Evolutionary conservation across 2,888 invertebrate genomes (phyloP).

Genomic region (Drosophila pseudotakahashii): DNA sequence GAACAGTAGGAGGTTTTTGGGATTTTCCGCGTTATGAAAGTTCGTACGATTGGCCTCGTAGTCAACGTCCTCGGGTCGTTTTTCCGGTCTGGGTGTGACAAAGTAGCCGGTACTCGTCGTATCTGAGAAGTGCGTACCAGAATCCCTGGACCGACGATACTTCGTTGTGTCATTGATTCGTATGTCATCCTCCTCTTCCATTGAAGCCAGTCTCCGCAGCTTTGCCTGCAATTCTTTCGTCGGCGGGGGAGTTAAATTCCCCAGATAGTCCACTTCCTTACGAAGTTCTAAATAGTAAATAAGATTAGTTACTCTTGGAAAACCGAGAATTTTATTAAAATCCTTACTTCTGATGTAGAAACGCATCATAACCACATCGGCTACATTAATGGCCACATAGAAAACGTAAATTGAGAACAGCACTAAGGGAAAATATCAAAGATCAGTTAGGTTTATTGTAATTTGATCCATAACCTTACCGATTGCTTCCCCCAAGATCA

Average conservation of each 20-base stretch:
- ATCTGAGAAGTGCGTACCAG: background rate
- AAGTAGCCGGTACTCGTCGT: background rate
- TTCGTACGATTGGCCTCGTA: conserved; percentile 13
- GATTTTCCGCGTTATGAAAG: conserved; percentile 45
- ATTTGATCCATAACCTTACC: conserved; percentile 9
- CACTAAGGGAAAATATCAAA: conserved; percentile 3
- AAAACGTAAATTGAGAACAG: conserved; percentile 23
- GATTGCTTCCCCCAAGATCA: conserved; percentile 2
- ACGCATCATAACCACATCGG: conserved; percentile 37
- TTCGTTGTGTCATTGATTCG: conserved; percentile 16
- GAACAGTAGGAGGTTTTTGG: conserved; percentile 44
- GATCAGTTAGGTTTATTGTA: background rate
- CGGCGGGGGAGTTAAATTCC: background rate
- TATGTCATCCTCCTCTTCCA: conserved; percentile 38
- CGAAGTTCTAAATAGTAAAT: conserved; percentile 26
- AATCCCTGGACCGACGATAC: background rate
- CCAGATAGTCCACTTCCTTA: conserved; percentile 9
- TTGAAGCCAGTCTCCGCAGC: background rate
- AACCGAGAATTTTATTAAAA: too few relatives aligned
- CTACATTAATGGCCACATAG: conserved; percentile 48
- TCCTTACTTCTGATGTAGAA: conserved; percentile 34
- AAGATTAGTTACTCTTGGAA: background rate
- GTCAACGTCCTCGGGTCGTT: conserved; percentile 15
- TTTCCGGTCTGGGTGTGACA: conserved; percentile 12
- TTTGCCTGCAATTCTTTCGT: background rate